These are phyloP conservation scores for Clepsis dumicolana DNA, from an alignment of 2,888 invertebrate species.

Conservation along the genomic window DNA sequence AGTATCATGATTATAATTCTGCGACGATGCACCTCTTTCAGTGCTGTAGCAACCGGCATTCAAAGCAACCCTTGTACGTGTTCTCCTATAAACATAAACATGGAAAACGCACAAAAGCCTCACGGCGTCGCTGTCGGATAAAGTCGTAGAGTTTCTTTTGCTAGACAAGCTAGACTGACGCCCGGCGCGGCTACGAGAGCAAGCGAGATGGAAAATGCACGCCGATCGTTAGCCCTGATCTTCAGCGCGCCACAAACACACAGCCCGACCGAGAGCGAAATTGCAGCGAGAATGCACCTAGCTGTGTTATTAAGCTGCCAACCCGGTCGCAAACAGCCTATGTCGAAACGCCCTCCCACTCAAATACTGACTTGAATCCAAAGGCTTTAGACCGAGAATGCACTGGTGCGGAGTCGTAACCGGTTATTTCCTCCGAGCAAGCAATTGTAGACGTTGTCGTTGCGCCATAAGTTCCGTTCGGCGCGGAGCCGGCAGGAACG, in stretches of 20 bases:
- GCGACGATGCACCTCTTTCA: conserved; percentile 43
- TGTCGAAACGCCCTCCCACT: conserved; percentile 54
- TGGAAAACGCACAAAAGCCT: conserved; percentile 86
- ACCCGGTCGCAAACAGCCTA: conserved; percentile 74
- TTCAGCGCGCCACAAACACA: conserved; percentile 86
- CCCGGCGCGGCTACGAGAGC: conserved; percentile 54
- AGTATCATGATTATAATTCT: conserved; percentile 39
- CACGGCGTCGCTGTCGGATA: conserved; percentile 83
- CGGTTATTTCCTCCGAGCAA: conserved; percentile 78
- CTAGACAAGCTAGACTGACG: conserved; percentile 64
- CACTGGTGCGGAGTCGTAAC: conserved; percentile 59
- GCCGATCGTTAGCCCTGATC: conserved; percentile 87
- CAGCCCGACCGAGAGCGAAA: conserved; percentile 86
- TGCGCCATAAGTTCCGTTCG: conserved; percentile 79
- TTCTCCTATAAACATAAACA: conserved; percentile 84
- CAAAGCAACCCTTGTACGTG: conserved; percentile 84
- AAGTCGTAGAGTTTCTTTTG: conserved; percentile 85
- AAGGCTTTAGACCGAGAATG: conserved; percentile 59
- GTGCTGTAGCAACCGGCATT: conserved; percentile 68
- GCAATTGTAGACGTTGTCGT: conserved; percentile 80
- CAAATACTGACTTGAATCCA: conserved; percentile 59
- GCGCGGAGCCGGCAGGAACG: conserved; percentile 62
- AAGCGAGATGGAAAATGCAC: conserved; percentile 70
- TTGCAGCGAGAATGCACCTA: conserved; percentile 86
- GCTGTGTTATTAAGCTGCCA: conserved; percentile 81